These are phyloP conservation scores for Euborellia annulipes DNA, from an alignment of 1,140 invertebrate genomes.

Conservation along the genomic window DNA sequence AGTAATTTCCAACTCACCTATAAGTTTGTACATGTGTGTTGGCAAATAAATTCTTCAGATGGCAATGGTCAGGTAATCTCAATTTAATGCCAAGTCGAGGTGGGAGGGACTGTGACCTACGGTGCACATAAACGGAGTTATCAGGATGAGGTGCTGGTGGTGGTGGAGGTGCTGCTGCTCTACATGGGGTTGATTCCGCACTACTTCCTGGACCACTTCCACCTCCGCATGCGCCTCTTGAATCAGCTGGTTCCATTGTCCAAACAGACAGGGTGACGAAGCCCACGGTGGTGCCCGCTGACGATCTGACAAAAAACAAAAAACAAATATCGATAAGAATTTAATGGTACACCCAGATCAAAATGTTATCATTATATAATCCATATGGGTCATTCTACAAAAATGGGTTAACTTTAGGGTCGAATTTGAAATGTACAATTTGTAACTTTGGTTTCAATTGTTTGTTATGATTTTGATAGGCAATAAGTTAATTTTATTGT, in stretches of 20 bases:
- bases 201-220: conserved; percentile 35
- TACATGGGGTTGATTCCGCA: conserved; percentile 50
- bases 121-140: conserved; percentile 43
- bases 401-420: too few species aligned
- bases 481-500: too few species aligned
- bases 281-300: conserved; percentile 47
- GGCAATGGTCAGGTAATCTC: conserved; percentile 59
- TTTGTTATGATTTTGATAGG: too few species aligned
- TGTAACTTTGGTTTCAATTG: too few species aligned
- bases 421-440: too few species aligned
- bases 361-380: too few species aligned
- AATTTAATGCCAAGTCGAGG: conserved; percentile 62
- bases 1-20: conserved; percentile 24
- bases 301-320: too few species aligned
- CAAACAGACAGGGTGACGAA: conserved; percentile 71
- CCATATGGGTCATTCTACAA: too few species aligned
- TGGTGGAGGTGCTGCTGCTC: conserved; percentile 10
- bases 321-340: too few species aligned
- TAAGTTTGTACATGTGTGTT: conserved; percentile 70
- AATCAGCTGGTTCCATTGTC: conserved; percentile 57
- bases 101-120: conserved; percentile 71
- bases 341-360: too few species aligned
- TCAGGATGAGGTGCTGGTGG: background rate
- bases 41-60: conserved; percentile 54
- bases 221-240: too few species aligned